Conservation (phyloP, 2,797 vertebrate genomes). For the Falco biarmicus region DNA sequence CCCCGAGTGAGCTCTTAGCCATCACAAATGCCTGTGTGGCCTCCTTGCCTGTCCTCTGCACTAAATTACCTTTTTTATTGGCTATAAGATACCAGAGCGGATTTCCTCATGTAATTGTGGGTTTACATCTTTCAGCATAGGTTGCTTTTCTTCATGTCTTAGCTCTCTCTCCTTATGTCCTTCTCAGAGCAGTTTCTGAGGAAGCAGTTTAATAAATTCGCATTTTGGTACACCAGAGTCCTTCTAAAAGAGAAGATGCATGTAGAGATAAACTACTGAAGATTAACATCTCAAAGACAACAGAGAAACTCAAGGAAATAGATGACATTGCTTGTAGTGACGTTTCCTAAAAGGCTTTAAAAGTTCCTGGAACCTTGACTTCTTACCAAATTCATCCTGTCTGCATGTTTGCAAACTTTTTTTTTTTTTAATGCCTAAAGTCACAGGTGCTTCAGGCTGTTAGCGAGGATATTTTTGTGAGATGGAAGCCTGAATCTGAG, state of each 20-base stretch:
- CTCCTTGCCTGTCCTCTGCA: not conserved
- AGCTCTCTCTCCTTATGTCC: not conserved
- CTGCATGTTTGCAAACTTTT: not conserved
- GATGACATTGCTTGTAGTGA: not conserved
- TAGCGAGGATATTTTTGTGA: not conserved
- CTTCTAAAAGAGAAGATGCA: not conserved
- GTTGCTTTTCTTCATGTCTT: not conserved
- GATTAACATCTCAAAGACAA: not conserved
- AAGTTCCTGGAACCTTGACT: not conserved
- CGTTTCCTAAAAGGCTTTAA: not conserved
- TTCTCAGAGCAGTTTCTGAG: not conserved
- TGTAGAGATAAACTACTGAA: not conserved
- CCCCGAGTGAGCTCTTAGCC: not conserved
- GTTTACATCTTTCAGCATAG: not conserved
- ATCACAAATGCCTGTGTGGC: not conserved
- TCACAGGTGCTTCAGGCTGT: slow-evolving; percentile 1
- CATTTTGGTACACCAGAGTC: not conserved
- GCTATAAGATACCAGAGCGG: not conserved
- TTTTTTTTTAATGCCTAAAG: not conserved
- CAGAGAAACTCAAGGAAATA: not conserved
- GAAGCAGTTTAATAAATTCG: not conserved
- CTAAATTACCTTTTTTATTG: not conserved
- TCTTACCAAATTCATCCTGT: not conserved
- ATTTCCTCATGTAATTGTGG: not conserved
- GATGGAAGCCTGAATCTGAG: not conserved